phyloP scores from a whole-genome alignment of 2,888 invertebrate species.

The Acleris cristana region DNA sequence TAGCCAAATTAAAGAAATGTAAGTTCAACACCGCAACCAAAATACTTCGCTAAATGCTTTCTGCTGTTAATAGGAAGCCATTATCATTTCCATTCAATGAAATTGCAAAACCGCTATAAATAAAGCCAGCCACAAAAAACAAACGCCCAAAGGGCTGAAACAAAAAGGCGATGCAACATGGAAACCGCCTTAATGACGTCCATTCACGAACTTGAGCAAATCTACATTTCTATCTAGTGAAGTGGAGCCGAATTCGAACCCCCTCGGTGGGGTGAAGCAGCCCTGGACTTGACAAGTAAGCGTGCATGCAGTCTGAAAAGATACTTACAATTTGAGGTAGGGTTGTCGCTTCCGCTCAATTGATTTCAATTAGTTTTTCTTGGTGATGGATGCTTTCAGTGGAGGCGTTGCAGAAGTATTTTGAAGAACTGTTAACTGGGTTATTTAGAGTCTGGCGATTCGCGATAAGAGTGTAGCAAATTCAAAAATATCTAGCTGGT shows the following conservation, averaged over 20 bases:
- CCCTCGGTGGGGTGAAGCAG: conserved; percentile 24
- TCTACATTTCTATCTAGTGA: conserved; percentile 32
- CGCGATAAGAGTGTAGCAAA: no score
- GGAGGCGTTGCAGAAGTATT: not conserved
- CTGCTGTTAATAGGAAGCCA: no score
- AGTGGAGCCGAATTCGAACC: conserved; percentile 28
- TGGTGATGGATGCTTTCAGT: not conserved
- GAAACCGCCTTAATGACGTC: conserved; percentile 35
- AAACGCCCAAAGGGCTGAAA: conserved; percentile 24
- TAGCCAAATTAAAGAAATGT: no score
- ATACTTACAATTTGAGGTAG: conserved; percentile 22
- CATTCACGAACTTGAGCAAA: conserved; percentile 32
- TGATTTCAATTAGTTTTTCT: conserved; percentile 10
- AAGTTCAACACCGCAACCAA: no score
- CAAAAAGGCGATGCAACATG: conserved; percentile 31
- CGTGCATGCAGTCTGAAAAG: conserved; percentile 23
- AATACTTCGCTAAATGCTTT: no score
- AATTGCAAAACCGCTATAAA: conserved; percentile 27
- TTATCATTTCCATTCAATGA: not conserved
- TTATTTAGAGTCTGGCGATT: no score
- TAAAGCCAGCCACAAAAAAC: conserved; percentile 30
- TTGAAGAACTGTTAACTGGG: no score
- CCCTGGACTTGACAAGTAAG: conserved; percentile 25
- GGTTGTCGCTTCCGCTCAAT: conserved; percentile 19
- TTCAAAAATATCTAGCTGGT: no score